A percentile compares a stretch with the other conserved stretches of the same genome.
Conservation (phyloP, 2,113 vertebrate genomes). For the Nyctibius bracteatus region DNA sequence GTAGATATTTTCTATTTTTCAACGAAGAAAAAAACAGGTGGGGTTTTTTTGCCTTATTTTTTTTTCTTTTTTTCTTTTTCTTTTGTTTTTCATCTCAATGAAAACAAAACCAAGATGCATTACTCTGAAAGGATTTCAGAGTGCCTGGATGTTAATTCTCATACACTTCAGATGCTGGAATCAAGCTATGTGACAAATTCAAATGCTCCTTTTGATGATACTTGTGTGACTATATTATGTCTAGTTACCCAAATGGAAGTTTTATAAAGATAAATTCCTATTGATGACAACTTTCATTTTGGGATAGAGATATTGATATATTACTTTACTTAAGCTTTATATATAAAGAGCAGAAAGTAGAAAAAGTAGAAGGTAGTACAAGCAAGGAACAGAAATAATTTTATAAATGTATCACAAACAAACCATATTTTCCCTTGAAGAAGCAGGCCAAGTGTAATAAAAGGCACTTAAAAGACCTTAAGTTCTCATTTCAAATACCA, state of each 20-base stretch:
- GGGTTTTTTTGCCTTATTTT: too few relatives aligned
- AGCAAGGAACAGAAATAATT: not conserved
- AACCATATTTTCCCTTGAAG: not conserved
- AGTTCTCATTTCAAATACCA: not conserved
- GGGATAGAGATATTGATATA: not conserved
- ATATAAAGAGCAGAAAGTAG: not conserved
- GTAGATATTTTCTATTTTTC: not conserved
- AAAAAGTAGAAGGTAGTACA: not conserved
- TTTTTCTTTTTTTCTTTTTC: too few relatives aligned
- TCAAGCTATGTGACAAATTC: not conserved
- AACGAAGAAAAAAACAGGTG: not conserved
- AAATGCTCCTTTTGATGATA: not conserved
- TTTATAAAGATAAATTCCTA: not conserved
- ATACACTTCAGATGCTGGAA: not conserved
- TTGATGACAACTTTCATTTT: not conserved
- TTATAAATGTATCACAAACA: not conserved
- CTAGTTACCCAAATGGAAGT: not conserved
- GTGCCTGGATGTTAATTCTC: not conserved
- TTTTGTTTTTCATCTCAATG: not conserved
- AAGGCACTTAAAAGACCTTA: not conserved
- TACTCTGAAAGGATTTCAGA: not conserved
- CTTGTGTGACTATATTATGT: too few relatives aligned
- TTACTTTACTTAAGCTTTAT: not conserved
- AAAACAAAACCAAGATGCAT: not conserved
- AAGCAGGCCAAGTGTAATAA: not conserved